phyloP scores from a whole-genome alignment of 2,797 vertebrate genomes.

The Poeciliopsis turneri region DNA sequence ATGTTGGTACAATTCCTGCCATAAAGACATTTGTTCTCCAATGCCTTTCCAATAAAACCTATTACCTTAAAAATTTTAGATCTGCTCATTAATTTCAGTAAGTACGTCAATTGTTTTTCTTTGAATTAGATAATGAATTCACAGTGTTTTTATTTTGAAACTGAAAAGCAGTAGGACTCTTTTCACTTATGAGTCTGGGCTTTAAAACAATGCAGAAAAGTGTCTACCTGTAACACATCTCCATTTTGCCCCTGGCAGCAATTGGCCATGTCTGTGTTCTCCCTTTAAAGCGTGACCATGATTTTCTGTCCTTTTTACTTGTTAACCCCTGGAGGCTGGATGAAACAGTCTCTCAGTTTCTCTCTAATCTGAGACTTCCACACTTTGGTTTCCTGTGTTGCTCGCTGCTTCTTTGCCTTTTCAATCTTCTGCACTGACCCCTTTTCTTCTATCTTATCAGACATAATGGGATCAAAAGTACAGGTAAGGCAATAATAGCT shows the following conservation, averaged over 20 bases:
- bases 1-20: background rate
- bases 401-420: constrained; percentile 30
- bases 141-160: background rate
- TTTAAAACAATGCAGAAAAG: constrained; percentile 49
- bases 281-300: constrained; percentile 60
- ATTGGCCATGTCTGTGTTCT: constrained; percentile 70
- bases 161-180: background rate
- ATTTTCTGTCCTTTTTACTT: constrained; percentile 51
- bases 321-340: constrained; percentile 56
- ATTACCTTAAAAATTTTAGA: background rate
- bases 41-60: background rate
- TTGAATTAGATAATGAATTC: background rate
- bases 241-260: constrained; percentile 59
- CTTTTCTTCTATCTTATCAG: constrained; percentile 31
- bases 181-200: constrained; percentile 7
- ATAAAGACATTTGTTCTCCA: background rate
- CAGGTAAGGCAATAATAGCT: constrained; percentile 39
- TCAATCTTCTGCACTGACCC: constrained; percentile 34
- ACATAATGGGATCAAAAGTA: constrained; percentile 50
- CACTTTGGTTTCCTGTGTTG: constrained; percentile 61
- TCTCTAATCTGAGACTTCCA: constrained; percentile 71
- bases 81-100: background rate
- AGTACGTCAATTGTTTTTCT: too few species aligned
- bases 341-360: constrained; percentile 57
- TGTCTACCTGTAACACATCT: constrained; percentile 42